A percentile compares a stretch with the other conserved stretches of the same genome.
phyloP scores from a whole-genome alignment of 2,797 vertebrate genomes.

The Acomys russatus region DNA sequence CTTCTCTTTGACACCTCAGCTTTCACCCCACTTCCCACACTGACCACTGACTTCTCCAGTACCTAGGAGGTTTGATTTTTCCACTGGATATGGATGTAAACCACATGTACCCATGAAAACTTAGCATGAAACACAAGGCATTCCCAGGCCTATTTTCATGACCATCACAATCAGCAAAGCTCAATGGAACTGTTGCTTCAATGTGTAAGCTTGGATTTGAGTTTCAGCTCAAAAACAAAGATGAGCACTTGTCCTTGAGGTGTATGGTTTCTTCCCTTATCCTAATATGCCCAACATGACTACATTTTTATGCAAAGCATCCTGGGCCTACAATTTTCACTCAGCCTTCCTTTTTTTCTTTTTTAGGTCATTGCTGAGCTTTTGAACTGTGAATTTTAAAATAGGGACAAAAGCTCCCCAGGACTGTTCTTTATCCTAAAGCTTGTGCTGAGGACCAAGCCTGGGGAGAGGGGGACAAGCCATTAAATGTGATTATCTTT shows the following conservation, averaged over 20 bases:
- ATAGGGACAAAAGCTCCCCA: conserved; percentile 53
- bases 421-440: conserved; percentile 60
- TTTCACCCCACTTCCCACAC: not conserved
- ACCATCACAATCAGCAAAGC: not conserved
- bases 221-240: not conserved
- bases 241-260: not conserved
- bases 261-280: not conserved
- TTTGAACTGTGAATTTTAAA: conserved; percentile 71
- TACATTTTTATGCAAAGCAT: conserved; percentile 55
- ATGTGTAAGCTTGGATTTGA: not conserved
- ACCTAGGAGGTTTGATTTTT: not conserved
- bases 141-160: not conserved
- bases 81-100: not conserved
- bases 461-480: not conserved
- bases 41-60: not conserved
- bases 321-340: not conserved
- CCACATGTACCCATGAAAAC: not conserved
- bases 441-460: not conserved
- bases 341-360: not conserved
- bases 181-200: not conserved
- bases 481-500: conserved; percentile 39
- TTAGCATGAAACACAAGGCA: not conserved
- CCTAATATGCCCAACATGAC: no score
- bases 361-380: conserved; percentile 4
- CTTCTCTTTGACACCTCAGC: not conserved